A percentile compares a stretch with the other conserved stretches of the same genome.
These are phyloP conservation scores for Drosophila pachea DNA, from an alignment of 1,140 invertebrate species.

Conservation along the genomic window DNA sequence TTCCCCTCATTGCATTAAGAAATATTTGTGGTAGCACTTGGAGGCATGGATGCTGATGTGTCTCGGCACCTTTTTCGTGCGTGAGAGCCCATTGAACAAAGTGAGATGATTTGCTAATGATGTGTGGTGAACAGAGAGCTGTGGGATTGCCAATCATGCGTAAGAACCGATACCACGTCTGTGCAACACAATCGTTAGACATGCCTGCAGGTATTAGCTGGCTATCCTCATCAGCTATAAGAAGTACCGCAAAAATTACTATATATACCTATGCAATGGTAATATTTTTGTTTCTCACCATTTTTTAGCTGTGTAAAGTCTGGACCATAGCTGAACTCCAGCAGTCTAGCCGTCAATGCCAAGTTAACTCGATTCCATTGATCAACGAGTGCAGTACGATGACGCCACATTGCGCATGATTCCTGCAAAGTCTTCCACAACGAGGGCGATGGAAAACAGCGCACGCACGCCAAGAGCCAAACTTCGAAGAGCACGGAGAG, in stretches of 20 bases:
- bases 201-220: slow-evolving; percentile 90
- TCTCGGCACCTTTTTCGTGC: slow-evolving; percentile 87
- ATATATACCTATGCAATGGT: background rate
- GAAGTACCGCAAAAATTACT: slow-evolving; percentile 5
- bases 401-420: slow-evolving; percentile 94
- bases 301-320: slow-evolving; percentile 92
- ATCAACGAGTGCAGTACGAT: slow-evolving; percentile 93
- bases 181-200: slow-evolving; percentile 92
- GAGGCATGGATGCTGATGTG: slow-evolving; percentile 95
- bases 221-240: slow-evolving; percentile 90
- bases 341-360: slow-evolving; percentile 89
- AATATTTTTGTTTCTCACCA: slow-evolving; percentile 80
- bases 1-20: slow-evolving; percentile 94
- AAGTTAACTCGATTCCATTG: slow-evolving; percentile 97
- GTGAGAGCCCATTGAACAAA: slow-evolving; percentile 88
- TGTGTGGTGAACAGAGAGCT: slow-evolving; percentile 91
- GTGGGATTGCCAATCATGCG: slow-evolving; percentile 96
- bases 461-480: slow-evolving; percentile 94
- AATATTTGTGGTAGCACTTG: slow-evolving; percentile 92
- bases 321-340: slow-evolving; percentile 93
- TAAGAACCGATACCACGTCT: slow-evolving; percentile 96
- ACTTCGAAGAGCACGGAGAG: slow-evolving; percentile 96
- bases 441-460: slow-evolving; percentile 93
- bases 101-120: slow-evolving; percentile 91
- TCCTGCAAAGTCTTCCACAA: slow-evolving; percentile 97